phyloP scores from a whole-genome alignment of 2,113 vertebrate species.

The Malurus cyaneus region DNA sequence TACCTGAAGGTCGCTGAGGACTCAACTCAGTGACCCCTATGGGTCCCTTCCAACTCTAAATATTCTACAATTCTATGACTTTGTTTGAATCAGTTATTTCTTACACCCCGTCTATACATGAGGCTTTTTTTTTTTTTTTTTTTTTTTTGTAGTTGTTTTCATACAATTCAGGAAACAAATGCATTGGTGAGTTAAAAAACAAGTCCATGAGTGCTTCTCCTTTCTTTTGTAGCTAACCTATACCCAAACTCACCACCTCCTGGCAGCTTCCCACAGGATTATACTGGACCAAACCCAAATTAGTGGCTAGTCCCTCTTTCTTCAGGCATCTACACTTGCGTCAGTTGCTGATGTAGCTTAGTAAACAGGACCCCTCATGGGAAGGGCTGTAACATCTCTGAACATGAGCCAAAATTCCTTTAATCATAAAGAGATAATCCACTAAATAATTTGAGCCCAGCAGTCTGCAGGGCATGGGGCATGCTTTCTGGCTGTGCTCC shows the following conservation, averaged over 20 bases:
- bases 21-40: not conserved
- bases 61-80: not conserved
- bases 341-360: not conserved
- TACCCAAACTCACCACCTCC: not conserved
- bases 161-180: not conserved
- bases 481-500: not conserved
- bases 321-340: not conserved
- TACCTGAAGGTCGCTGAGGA: not conserved
- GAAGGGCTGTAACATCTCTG: slow-evolving; percentile 8
- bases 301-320: not conserved
- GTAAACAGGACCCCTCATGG: not conserved
- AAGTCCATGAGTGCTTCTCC: not conserved
- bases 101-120: not conserved
- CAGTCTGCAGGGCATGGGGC: not conserved
- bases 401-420: slow-evolving; percentile 31
- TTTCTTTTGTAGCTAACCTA: not conserved
- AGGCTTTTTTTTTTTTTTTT: not conserved
- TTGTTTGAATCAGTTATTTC: not conserved
- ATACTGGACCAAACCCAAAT: not conserved
- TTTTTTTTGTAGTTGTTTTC: not conserved
- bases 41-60: not conserved
- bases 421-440: slow-evolving; percentile 52
- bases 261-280: not conserved
- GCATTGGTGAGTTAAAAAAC: not conserved
- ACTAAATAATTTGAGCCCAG: slow-evolving; percentile 23